Base-by-base conservation (phyloP, 1,140 invertebrate genomes). In the Caenorhabditis inopinata region DNA sequence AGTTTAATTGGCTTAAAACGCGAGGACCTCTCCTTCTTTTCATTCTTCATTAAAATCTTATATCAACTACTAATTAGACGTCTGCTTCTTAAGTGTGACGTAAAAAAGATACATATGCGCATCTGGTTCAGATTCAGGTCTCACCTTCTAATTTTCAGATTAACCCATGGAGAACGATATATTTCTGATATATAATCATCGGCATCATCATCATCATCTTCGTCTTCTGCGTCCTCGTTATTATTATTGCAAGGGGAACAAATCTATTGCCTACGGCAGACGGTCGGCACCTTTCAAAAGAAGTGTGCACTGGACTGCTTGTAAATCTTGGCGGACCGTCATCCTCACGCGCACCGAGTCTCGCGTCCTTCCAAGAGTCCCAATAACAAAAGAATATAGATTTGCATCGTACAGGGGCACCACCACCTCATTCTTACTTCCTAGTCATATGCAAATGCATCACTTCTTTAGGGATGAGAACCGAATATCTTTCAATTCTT, bases 241-340 rank as follows among this genome's bases (percentile, higher is more conserved):
- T 68, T 68, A 68, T 68, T 68, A 68, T 68, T 68, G 58, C 38
- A 68, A 25, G 32, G n/a, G 5, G 38, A 32, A 68, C 58, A 68
- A 68, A 68, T 68, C 58, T 68, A 68, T 68, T 68, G 58, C 27
- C 51, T 32, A 29, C 25, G 51, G 27, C 51, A 58, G 51, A 18
- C 58, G 32, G 58, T n/a, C 58, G 58, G 58, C 58, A 68, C 58
- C 58, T 68, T 68, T 68, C 58, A 68, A 68, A 68, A 68, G 58
- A 68, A 68, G 58, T 68, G 58, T 68, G 58, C 58, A 68, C 58
- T 32, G 58, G 27, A 42, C 32, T 68, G 58, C 58, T 32, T 68
- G 58, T 68, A 68, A 68, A 68, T 68, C 58, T 68, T 62, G 38
- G 38, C n/a, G 58, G 58, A 68, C 32, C 58, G 58, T 38, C 58